Base-by-base conservation (phyloP, 2,113 vertebrate genomes). In the Sapayoa aenigma region DNA sequence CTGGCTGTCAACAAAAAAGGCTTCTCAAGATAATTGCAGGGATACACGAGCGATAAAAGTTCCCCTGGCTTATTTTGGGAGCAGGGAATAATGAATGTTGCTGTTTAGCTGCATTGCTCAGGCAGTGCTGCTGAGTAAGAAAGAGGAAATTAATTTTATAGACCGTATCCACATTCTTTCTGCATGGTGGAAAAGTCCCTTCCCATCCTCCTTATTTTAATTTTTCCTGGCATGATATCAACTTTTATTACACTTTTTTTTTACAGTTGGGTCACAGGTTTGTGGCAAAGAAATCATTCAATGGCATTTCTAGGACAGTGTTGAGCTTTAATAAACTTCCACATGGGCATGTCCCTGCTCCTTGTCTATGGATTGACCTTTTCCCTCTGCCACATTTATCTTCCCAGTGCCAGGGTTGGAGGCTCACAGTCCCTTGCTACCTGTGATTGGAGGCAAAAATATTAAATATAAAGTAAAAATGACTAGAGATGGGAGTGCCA, bases 61-160 rank as follows among this genome's bases (percentile, higher is more conserved):
- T 93, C 97, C 96, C 75, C 17, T 30, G 27, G 86, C 93, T 69
- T 50, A 42, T 59, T 72, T 80, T 44, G 55, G 87, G 35, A 86
- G 79, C 71, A 9, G 55, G 44, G 91, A 53, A 53, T 53, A 55
- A 84, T 63, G 76, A 50, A 31, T 4, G 28, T 14, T 42, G 83
- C 80, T 86, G 49, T 81, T 96, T 49, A 56, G 67, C 91, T 76
- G 46, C 37, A 33, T 30, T 12, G 71, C 90, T 94, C 60, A 53
- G 89, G 85, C 84, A 44, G 63, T 37, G 31, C 62, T 81, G 58
- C 28, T 73, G 65, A 80, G 63, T 35, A 33, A 94, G 77, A 94
- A 97, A 98, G 97, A 63, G 86, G 97, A 97, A 97, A 87, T 84
- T 67, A 27, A 42, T 63, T 87, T 92, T 86, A 91, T 62, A 55